A percentile compares a stretch with the other conserved stretches of the same genome.
These are phyloP conservation scores for Heliopora coerulea DNA, from an alignment of 92 coral and sea anemone species.

Conservation along the genomic window DNA sequence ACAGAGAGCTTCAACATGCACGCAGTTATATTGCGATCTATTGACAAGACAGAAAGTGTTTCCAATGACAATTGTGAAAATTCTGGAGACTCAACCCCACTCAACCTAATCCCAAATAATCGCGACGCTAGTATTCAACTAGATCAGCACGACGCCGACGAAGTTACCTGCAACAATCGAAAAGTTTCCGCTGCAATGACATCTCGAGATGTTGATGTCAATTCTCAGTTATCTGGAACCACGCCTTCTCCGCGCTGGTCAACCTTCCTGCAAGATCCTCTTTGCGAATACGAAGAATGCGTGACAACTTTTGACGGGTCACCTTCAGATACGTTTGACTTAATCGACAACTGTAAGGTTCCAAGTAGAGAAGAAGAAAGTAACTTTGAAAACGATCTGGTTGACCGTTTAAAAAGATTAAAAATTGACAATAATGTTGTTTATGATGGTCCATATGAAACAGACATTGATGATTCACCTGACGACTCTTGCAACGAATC, in stretches of 20 bases:
- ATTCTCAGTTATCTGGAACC: constrained; percentile 10
- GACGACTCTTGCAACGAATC: neutral
- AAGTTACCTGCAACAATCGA: neutral
- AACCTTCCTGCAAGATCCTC: constrained; percentile 19
- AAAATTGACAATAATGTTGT: neutral
- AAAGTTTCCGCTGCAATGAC: neutral
- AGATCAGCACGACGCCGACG: constrained; percentile 1
- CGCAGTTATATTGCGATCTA: constrained; percentile 31
- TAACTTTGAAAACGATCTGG: constrained; percentile 13
- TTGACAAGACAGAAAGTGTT: neutral
- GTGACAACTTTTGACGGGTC: constrained; percentile 26
- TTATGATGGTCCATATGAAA: constrained; percentile 28
- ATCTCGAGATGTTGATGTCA: neutral
- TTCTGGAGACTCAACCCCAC: neutral
- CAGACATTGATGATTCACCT: constrained; percentile 26
- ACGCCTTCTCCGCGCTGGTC: constrained; percentile 45
- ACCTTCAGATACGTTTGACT: constrained; percentile 3
- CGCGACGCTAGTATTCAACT: neutral
- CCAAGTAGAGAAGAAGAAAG: neutral
- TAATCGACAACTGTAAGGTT: neutral
- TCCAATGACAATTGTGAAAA: constrained; percentile 10
- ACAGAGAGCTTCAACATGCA: constrained; percentile 10
- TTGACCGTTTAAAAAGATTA: constrained; percentile 14
- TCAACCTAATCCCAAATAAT: neutral
- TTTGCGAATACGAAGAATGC: constrained; percentile 23